Evolutionary conservation across 2,797 vertebrate species (phyloP).

Genomic region (Lagocephalus sceleratus): DNA sequence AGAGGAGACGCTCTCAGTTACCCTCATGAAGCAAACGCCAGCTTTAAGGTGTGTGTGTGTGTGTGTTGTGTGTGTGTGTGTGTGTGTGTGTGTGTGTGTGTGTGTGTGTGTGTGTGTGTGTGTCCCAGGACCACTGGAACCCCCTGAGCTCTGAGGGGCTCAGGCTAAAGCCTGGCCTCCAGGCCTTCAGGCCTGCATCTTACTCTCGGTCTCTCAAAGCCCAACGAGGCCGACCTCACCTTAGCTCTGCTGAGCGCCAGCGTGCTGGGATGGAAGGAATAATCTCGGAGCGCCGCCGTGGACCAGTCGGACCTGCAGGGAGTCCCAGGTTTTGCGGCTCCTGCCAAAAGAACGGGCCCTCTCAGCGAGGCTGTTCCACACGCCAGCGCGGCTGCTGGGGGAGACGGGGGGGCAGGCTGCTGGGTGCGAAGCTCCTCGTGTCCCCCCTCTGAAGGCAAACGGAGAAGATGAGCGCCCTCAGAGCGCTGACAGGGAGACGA

Average conservation of each 20-base stretch:
- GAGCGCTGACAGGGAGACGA: too few species aligned
- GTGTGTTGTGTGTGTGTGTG: too few species aligned
- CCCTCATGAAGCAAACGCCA: too few species aligned
- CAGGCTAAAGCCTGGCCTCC: too few species aligned
- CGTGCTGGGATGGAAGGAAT: conserved; percentile 45
- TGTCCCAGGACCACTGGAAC: too few species aligned
- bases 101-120: too few species aligned
- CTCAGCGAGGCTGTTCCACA: conserved; percentile 15
- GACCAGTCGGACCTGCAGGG: conserved; percentile 47
- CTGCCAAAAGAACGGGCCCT: conserved; percentile 12
- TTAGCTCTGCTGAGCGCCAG: conserved; percentile 60
- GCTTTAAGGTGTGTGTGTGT: too few species aligned
- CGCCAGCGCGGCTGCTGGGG: conserved; percentile 3
- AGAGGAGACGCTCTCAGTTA: background rate
- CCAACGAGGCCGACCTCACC: conserved; percentile 44
- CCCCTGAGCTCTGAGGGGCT: too few species aligned
- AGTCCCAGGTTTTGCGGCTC: conserved; percentile 9
- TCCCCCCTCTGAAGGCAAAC: conserved; percentile 29
- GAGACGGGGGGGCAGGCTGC: conserved; percentile 5
- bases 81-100: too few species aligned
- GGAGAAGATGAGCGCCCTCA: too few species aligned
- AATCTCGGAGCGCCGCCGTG: conserved; percentile 46
- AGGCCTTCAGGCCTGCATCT: too few species aligned
- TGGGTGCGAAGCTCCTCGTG: conserved; percentile 17
- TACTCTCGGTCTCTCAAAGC: too few species aligned